Conservation (phyloP, 1,140 invertebrate species). For the Stratiolaelaps scimitus region DNA sequence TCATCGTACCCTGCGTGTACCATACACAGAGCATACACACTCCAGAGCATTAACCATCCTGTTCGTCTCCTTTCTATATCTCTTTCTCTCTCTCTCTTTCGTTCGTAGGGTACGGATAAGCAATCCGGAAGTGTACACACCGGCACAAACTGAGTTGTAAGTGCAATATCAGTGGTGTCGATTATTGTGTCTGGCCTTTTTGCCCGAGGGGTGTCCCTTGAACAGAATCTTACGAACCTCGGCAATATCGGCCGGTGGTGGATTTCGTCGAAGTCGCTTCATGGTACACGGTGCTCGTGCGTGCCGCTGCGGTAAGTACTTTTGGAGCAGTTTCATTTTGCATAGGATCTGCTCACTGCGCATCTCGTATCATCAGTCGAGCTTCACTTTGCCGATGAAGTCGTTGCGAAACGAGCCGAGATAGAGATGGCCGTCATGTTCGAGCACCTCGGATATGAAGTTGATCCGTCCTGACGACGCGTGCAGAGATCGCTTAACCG, state of each 20-base stretch:
- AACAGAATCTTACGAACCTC: slow-evolving; percentile 7
- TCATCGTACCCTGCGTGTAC: too few relatives aligned
- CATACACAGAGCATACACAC: too few relatives aligned
- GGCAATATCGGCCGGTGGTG: slow-evolving; percentile 1
- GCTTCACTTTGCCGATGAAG: slow-evolving; percentile 25
- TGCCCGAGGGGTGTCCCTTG: not conserved
- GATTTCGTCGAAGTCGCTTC: slow-evolving; percentile 8
- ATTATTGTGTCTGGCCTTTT: slow-evolving; percentile 11
- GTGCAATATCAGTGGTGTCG: too few relatives aligned
- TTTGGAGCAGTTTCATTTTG: slow-evolving; percentile 28
- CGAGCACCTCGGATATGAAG: slow-evolving; percentile 40
- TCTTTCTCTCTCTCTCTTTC: too few relatives aligned
- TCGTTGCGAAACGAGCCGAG: slow-evolving; percentile 54
- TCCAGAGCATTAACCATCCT: too few relatives aligned
- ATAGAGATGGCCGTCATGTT: slow-evolving; percentile 45
- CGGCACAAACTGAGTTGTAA: too few relatives aligned
- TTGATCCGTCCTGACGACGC: slow-evolving; percentile 39
- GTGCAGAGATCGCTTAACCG: slow-evolving; percentile 46
- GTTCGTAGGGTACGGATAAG: too few relatives aligned
- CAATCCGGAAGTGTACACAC: too few relatives aligned
- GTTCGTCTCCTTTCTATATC: too few relatives aligned
- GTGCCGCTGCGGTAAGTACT: slow-evolving; percentile 13
- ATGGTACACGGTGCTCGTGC: slow-evolving; percentile 20
- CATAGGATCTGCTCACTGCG: slow-evolving; percentile 24
- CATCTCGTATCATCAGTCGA: slow-evolving; percentile 26